Evolutionary conservation across 1,140 invertebrate species (phyloP).

Genomic region (Notospermus geniculatus): DNA sequence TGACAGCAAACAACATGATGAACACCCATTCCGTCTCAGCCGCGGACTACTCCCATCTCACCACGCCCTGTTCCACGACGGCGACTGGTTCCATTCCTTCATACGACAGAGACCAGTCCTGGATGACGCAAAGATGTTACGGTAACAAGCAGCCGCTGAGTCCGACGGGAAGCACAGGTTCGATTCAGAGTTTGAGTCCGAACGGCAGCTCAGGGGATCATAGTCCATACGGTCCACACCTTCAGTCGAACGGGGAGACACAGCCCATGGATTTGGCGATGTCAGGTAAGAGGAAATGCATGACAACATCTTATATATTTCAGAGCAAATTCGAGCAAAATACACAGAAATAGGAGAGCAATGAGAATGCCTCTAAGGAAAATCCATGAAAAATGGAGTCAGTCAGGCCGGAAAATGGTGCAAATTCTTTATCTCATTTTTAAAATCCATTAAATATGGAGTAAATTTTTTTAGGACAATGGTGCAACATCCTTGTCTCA

Average conservation of each 20-base stretch:
- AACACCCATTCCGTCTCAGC: conserved; percentile 23
- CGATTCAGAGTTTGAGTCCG: conserved; percentile 49
- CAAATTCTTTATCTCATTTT: too few relatives aligned
- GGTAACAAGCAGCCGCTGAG: conserved; percentile 51
- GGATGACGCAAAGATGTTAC: conserved; percentile 29
- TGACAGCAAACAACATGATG: conserved; percentile 15
- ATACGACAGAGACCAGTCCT: conserved; percentile 19
- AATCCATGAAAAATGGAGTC: too few relatives aligned
- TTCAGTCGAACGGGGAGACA: conserved; percentile 12
- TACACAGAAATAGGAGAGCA: too few relatives aligned
- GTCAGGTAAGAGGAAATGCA: conserved; percentile 23
- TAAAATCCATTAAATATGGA: too few relatives aligned
- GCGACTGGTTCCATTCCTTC: conserved; percentile 27
- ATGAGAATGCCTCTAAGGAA: too few relatives aligned
- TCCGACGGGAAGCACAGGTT: conserved; percentile 51
- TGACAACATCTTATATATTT: too few relatives aligned
- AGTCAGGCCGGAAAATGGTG: too few relatives aligned
- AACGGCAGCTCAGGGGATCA: conserved; percentile 36
- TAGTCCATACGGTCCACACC: conserved; percentile 22
- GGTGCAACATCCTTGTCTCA: too few relatives aligned
- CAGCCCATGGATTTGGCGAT: conserved; percentile 49
- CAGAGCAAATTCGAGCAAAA: too few relatives aligned
- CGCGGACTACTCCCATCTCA: conserved; percentile 28
- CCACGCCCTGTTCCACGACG: conserved; percentile 14
- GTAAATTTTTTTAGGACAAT: too few relatives aligned